A percentile compares a stretch with the other conserved stretches of the same genome.
Evolutionary conservation across 1,140 invertebrate species (phyloP).

Genomic region (Drosophila repleta): DNA sequence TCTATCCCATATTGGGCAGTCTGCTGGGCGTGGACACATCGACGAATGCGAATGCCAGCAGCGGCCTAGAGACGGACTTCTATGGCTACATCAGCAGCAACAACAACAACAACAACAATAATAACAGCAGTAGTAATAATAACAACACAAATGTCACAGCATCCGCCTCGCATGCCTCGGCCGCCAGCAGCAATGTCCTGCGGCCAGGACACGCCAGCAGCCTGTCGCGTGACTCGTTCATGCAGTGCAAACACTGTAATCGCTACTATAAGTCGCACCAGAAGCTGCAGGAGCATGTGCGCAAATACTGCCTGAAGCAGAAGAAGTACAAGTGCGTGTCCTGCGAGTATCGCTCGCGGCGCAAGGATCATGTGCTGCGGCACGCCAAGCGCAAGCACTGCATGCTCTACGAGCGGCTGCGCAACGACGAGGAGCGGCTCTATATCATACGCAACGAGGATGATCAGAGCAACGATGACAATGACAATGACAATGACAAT

Average conservation of each 20-base stretch:
- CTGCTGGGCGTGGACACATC: constrained; percentile 80
- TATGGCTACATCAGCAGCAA: constrained; percentile 72
- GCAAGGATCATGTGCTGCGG: constrained; percentile 79
- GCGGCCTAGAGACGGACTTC: constrained; percentile 54
- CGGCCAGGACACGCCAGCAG: constrained; percentile 16
- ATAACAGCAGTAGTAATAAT: constrained; percentile 13
- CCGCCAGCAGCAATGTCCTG: constrained; percentile 13
- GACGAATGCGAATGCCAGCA: constrained; percentile 41
- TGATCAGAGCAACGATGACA: constrained; percentile 70
- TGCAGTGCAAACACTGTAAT: constrained; percentile 81
- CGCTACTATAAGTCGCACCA: constrained; percentile 76
- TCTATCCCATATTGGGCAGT: constrained; percentile 81
- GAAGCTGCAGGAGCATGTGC: constrained; percentile 80
- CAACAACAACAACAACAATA: constrained; percentile 36
- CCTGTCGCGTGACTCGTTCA: constrained; percentile 63
- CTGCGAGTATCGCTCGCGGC: constrained; percentile 78
- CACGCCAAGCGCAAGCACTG: constrained; percentile 80
- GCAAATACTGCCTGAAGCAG: constrained; percentile 81
- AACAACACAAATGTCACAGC: constrained; percentile 8
- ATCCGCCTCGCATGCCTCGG: constrained; percentile 10
- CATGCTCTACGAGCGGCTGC: constrained; percentile 64
- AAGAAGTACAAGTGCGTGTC: constrained; percentile 82
- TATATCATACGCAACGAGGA: constrained; percentile 81
- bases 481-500: constrained; percentile 46
- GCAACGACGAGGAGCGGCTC: constrained; percentile 72